Conservation (phyloP, 2,797 vertebrate species). For the Cyprinodon diabolis region DNA sequence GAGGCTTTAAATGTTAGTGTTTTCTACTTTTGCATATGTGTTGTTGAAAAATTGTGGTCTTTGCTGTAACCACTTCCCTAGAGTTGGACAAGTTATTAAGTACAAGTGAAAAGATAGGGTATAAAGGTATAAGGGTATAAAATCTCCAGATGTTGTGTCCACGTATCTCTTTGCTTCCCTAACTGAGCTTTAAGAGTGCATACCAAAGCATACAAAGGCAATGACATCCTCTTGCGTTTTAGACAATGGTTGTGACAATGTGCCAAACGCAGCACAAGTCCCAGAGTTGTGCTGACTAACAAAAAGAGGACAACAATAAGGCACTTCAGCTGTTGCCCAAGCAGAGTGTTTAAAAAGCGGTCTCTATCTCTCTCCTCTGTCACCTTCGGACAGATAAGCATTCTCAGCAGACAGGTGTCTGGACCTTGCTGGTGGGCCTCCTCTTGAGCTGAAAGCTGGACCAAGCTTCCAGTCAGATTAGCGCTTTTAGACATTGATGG, state of each 20-base stretch:
- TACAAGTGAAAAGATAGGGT: no score
- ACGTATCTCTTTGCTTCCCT: no score
- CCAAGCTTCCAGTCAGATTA: constrained; percentile 64
- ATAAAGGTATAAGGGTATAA: no score
- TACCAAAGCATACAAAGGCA: constrained; percentile 6
- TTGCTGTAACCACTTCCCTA: no score
- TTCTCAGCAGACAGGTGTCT: constrained; percentile 50
- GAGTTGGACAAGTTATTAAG: no score
- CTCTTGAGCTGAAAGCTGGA: constrained; percentile 44
- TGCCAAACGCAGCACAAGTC: constrained; percentile 49
- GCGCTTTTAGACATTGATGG: constrained; percentile 36
- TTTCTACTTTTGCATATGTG: no score
- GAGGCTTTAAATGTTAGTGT: no score
- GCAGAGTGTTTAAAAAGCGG: constrained; percentile 17
- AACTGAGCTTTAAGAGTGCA: constrained; percentile 1
- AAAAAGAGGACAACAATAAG: constrained; percentile 21
- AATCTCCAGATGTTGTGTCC: no score
- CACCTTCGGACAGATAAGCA: constrained; percentile 45
- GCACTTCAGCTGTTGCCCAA: constrained; percentile 24
- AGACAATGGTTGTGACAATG: constrained; percentile 34
- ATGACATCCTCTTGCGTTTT: constrained; percentile 31
- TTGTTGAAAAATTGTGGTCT: no score
- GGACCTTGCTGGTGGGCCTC: constrained; percentile 44
- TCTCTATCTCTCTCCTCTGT: constrained; percentile 28
- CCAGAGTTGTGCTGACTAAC: constrained; percentile 42